Conservation (phyloP, 1,140 invertebrate species). For the Tetramorium alpestre region DNA sequence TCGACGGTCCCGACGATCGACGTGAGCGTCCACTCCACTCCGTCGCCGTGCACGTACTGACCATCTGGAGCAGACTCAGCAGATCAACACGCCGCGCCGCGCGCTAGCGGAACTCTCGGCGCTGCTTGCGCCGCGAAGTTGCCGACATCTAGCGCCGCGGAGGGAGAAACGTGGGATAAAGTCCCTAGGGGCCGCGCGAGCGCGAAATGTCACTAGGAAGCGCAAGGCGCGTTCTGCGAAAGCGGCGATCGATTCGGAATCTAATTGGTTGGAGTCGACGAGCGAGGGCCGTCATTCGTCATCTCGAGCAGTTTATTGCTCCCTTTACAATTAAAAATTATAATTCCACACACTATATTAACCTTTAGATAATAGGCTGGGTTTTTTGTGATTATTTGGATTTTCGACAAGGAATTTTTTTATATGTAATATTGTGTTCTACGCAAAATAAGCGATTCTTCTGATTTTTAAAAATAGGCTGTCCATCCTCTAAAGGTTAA, state of each 20-base stretch:
- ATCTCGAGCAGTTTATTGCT: neutral
- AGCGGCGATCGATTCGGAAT: neutral
- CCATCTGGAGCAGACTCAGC: neutral
- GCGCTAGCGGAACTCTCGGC: no score
- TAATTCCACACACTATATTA: no score
- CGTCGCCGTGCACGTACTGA: conserved; percentile 62
- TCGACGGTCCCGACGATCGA: neutral
- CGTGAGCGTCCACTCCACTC: conserved; percentile 1
- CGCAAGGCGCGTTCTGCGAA: neutral
- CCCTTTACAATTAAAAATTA: neutral
- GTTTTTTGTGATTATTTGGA: no score
- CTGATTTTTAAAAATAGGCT: no score
- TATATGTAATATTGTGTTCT: no score
- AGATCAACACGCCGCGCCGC: neutral
- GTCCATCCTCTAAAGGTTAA: neutral
- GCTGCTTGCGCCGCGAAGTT: neutral
- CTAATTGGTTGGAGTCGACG: neutral
- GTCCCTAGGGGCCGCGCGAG: no score
- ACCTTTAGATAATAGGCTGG: no score
- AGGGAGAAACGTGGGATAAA: neutral
- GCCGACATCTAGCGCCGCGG: conserved; percentile 32
- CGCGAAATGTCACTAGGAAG: neutral
- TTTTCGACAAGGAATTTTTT: no score
- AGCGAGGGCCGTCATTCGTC: neutral
- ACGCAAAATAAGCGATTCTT: no score